Conservation (phyloP, 2,888 invertebrate genomes). For the Strigamia transsilvanica region DNA sequence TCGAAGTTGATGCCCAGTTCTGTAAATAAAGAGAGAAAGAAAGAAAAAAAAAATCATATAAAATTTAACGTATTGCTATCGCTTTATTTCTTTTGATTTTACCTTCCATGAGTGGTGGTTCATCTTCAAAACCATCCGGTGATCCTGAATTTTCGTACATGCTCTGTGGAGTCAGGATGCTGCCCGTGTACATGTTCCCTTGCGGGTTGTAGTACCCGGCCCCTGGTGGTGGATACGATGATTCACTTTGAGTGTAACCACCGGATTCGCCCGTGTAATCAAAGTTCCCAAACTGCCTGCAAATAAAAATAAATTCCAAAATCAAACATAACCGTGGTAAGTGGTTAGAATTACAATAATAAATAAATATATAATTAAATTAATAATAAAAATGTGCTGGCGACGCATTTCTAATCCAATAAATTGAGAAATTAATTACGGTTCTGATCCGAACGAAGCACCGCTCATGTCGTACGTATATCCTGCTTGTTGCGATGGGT, state of each 20-base stretch:
- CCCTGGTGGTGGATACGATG: slow-evolving; percentile 16
- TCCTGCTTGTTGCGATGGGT: slow-evolving; percentile 46
- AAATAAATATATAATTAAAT: not conserved
- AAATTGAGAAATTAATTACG: slow-evolving; percentile 52
- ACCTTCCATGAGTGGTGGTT: slow-evolving; percentile 57
- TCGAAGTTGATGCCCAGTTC: slow-evolving; percentile 93
- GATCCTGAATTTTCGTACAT: slow-evolving; percentile 1
- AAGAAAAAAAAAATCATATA: not conserved
- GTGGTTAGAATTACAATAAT: not conserved
- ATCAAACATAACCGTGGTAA: not conserved
- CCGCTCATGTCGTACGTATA: slow-evolving; percentile 56
- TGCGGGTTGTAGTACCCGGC: not conserved
- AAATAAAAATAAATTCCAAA: not conserved
- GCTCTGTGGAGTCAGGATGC: slow-evolving; percentile 56
- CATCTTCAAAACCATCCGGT: slow-evolving; percentile 54
- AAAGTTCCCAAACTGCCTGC: slow-evolving; percentile 39
- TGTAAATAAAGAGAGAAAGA: slow-evolving; percentile 57
- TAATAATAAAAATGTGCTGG: not conserved
- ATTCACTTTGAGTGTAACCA: not conserved
- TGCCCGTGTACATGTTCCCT: slow-evolving; percentile 52
- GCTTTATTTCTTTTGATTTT: not conserved
- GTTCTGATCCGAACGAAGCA: slow-evolving; percentile 54
- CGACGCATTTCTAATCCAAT: not conserved
- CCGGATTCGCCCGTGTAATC: slow-evolving; percentile 33
- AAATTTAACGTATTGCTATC: not conserved